Conservation (phyloP, 30 jellyfish, hydroid and myxozoan genomes). For the Chironex yamaguchii region DNA sequence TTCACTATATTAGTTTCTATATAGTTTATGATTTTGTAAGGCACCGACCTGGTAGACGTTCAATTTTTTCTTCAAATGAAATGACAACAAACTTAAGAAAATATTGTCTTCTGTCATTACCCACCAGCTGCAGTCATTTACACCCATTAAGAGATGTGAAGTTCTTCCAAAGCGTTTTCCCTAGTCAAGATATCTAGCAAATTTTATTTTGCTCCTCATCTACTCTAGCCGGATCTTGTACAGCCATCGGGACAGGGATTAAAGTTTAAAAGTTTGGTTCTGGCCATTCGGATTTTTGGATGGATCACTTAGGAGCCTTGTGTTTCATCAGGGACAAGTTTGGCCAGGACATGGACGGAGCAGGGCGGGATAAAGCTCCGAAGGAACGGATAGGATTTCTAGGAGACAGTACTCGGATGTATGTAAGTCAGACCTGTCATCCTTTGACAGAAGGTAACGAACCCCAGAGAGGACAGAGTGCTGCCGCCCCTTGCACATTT, state of each 20-base stretch:
- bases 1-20: too few relatives aligned
- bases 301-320: conserved; percentile 2
- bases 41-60: too few relatives aligned
- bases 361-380: not conserved
- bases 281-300: not conserved
- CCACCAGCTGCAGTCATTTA: too few relatives aligned
- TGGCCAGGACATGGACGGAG: not conserved
- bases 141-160: too few relatives aligned
- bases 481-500: not conserved
- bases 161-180: too few relatives aligned
- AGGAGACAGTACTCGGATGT: not conserved
- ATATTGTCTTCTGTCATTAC: too few relatives aligned
- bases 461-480: not conserved
- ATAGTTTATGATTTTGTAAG: too few relatives aligned
- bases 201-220: not conserved
- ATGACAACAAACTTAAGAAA: too few relatives aligned
- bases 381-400: not conserved
- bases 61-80: too few relatives aligned
- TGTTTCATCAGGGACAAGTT: not conserved
- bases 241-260: conserved; percentile 6
- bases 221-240: not conserved
- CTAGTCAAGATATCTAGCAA: not conserved
- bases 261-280: not conserved
- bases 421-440: not conserved
- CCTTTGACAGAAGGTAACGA: not conserved